phyloP scores from a whole-genome alignment of 1,140 invertebrate genomes.

The Trichomalopsis sarcophagae region DNA sequence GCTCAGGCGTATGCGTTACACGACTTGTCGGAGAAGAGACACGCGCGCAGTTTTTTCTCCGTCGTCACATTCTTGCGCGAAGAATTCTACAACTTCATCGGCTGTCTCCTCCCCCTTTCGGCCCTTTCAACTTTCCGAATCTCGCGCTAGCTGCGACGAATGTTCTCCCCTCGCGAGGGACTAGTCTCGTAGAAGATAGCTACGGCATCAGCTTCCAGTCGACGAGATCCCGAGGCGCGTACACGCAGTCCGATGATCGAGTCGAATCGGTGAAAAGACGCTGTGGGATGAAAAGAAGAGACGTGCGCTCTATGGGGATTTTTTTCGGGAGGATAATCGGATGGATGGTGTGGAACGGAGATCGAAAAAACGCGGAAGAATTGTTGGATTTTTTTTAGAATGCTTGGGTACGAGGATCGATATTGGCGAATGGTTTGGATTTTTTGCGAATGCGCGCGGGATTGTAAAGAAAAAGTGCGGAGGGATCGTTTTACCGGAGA shows the following conservation, averaged over 20 bases:
- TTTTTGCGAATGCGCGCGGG: not conserved
- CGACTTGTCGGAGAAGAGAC: not conserved
- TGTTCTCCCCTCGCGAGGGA: not conserved
- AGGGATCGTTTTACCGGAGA: not conserved
- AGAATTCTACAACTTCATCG: conserved; percentile 33
- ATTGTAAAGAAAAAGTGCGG: too few species aligned
- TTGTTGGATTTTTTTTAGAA: not conserved
- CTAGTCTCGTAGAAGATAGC: not conserved
- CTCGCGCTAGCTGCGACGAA: too few species aligned
- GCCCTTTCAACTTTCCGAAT: not conserved
- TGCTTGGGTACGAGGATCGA: not conserved
- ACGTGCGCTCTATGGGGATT: not conserved
- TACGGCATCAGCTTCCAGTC: conserved; percentile 7
- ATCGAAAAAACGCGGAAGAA: conserved; percentile 14
- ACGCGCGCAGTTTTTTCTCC: not conserved
- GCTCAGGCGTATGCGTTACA: not conserved
- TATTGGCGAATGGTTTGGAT: not conserved
- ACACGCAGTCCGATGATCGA: conserved; percentile 29
- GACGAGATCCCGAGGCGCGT: conserved; percentile 4
- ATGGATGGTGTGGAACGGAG: not conserved
- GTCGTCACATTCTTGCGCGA: not conserved
- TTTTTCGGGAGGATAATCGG: not conserved
- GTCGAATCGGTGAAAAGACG: conserved; percentile 35
- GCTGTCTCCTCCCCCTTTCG: not conserved
- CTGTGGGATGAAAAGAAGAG: not conserved